Evolutionary conservation across 1,140 invertebrate species (phyloP), one percentile per base, ranked within the genome.

Genomic region (Pinna nobilis): DNA sequence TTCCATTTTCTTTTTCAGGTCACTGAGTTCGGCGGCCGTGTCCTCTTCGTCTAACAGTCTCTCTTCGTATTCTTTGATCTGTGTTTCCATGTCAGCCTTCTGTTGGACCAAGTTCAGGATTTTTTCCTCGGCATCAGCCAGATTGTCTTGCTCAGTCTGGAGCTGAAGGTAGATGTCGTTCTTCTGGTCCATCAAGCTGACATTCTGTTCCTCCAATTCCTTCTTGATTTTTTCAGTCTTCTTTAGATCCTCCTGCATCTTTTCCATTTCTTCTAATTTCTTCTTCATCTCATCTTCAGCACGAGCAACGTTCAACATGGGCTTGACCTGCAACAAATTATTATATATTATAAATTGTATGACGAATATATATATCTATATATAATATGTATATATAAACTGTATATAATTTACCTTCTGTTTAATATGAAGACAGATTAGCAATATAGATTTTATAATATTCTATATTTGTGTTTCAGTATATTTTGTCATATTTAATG

Each of bases 251-350:
- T 98, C 97, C 90, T 98, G 94, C 74, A 95, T 94, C 89, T 97
- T 96, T 81, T 93, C 93, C 70, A 96, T 95, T 91, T 97, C 97
- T 91, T 98, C 97, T 90, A 97, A 95, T 87, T 97, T 93, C 91
- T 96, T 96, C 90, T 96, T 96, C 88, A 99, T 94, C 91, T 99
- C 97, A 91, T 99, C 98, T 92, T 99, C 97, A 91, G 98, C 94
- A 83, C 95, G 94, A 87, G 94, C 96, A 91, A 97, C 96, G 92
- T 98, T 98, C 93, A 99, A 95, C 84, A 99, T 93, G 87, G 97
- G 97, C 92, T 98, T 98, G 92, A 99, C 95, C 80, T 96, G 9
- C 9, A n/a, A n/a, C n/a, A n/a, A n/a, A n/a, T n/a, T n/a, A n/a
- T n/a, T n/a, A n/a, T n/a, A n/a, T n/a, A n/a, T n/a, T n/a, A n/a